Percentiles rank a stretch among this genome's conserved stretches.
These are phyloP conservation scores for Dysidea cf. avara DNA, from an alignment of 37 sponge, comb jelly and placozoan genomes.

Conservation along the genomic window DNA sequence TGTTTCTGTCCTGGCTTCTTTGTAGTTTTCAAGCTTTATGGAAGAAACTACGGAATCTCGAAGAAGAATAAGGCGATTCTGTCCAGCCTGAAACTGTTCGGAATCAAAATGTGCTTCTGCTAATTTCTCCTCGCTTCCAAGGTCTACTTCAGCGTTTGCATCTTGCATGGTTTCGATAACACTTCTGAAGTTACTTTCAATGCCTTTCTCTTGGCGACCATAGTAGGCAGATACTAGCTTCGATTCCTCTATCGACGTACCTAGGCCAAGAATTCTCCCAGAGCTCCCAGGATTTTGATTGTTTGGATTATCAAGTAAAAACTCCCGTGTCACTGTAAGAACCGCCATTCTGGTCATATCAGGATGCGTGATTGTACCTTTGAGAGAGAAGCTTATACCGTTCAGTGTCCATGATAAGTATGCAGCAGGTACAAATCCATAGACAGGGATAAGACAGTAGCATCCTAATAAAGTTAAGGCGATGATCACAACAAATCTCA, in stretches of 20 bases:
- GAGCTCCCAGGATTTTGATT: conserved; percentile 7
- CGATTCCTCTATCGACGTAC: neutral
- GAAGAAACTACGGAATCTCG: conserved; percentile 1
- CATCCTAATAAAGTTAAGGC: too few relatives aligned
- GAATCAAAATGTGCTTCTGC: conserved; percentile 49
- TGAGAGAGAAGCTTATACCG: too few relatives aligned
- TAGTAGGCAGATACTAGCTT: conserved; percentile 33
- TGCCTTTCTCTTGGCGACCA: neutral
- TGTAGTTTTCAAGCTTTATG: conserved; percentile 13
- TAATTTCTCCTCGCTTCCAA: neutral
- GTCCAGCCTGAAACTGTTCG: conserved; percentile 38
- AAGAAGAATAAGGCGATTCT: conserved; percentile 19
- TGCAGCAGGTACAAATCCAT: too few relatives aligned
- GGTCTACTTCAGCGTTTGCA: conserved; percentile 32
- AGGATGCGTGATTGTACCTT: conserved; percentile 8
- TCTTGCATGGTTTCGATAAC: conserved; percentile 33
- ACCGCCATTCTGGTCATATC: conserved; percentile 31
- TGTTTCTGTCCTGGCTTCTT: conserved; percentile 9
- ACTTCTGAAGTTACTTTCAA: neutral
- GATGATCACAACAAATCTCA: too few relatives aligned
- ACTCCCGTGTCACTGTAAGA: conserved; percentile 14
- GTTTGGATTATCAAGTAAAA: conserved; percentile 42
- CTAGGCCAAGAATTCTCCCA: conserved; percentile 11
- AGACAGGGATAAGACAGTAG: too few relatives aligned
- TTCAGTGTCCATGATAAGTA: too few relatives aligned